Evolutionary conservation across 2,888 invertebrate species (phyloP).

Genomic region (Boloria selene): DNA sequence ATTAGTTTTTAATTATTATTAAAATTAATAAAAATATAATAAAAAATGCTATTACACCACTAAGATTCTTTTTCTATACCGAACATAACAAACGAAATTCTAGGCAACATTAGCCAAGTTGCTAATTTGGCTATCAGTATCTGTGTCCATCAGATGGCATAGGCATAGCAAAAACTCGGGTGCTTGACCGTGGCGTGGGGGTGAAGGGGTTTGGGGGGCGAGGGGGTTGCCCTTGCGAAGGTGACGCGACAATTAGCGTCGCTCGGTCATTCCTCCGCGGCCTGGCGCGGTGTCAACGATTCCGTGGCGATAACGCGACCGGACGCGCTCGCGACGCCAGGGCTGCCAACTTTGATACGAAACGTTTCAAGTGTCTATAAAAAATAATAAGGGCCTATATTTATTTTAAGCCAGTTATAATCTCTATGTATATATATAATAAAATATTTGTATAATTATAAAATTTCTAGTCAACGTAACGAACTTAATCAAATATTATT

Average conservation of each 20-base stretch:
- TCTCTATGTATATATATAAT: neutral
- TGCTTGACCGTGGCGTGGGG: slow-evolving; percentile 47
- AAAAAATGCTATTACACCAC: no score
- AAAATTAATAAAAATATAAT: no score
- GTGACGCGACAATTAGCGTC: slow-evolving; percentile 79
- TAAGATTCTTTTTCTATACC: no score
- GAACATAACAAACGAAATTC: no score
- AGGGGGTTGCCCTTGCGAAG: slow-evolving; percentile 56
- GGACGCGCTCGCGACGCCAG: slow-evolving; percentile 53
- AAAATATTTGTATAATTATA: no score
- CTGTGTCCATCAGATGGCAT: slow-evolving; percentile 19
- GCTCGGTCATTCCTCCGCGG: slow-evolving; percentile 78
- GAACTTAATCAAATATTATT: no score
- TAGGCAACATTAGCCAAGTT: slow-evolving; percentile 1
- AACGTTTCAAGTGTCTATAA: neutral
- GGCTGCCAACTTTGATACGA: slow-evolving; percentile 30
- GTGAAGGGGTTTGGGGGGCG: slow-evolving; percentile 40
- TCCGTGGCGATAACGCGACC: slow-evolving; percentile 65
- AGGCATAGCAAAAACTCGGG: slow-evolving; percentile 41
- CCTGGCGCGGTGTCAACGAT: slow-evolving; percentile 79
- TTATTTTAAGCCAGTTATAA: neutral
- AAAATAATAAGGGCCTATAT: neutral
- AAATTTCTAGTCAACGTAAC: no score
- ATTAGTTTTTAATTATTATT: no score
- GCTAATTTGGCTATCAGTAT: slow-evolving; percentile 25